Conservation (phyloP, 2,113 vertebrate genomes). For the Nerophis ophidion region DNA sequence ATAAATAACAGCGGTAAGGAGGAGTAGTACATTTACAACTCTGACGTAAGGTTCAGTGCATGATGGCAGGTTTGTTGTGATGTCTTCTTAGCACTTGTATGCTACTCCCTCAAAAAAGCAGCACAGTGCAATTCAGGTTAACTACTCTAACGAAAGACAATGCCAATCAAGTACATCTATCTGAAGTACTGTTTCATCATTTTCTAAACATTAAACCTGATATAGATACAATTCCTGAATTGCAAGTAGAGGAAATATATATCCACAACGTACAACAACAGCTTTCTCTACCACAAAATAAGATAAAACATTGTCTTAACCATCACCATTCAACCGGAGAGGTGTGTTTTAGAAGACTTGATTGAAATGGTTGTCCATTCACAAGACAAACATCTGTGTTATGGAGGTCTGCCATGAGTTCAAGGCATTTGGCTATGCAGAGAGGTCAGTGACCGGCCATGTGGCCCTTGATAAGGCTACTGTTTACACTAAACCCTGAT, state of each 20-base stretch:
- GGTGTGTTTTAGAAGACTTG: slow-evolving; percentile 27
- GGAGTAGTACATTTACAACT: slow-evolving; percentile 1
- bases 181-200: neutral
- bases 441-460: slow-evolving; percentile 43
- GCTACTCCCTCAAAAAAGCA: slow-evolving; percentile 15
- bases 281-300: slow-evolving; percentile 4
- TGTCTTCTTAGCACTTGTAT: slow-evolving; percentile 21
- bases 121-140: slow-evolving; percentile 13
- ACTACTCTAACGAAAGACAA: neutral
- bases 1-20: slow-evolving; percentile 19
- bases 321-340: slow-evolving; percentile 12
- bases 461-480: slow-evolving; percentile 38
- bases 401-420: slow-evolving; percentile 39
- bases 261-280: slow-evolving; percentile 7
- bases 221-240: slow-evolving; percentile 1
- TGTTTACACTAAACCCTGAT: slow-evolving; percentile 28
- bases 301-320: slow-evolving; percentile 17
- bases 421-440: slow-evolving; percentile 50
- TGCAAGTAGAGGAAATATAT: neutral
- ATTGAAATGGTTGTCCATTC: slow-evolving; percentile 28
- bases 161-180: neutral
- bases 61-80: slow-evolving; percentile 17
- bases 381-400: slow-evolving; percentile 47
- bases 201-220: neutral
- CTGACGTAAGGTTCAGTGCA: slow-evolving; percentile 22